Evolutionary conservation across 2,797 vertebrate genomes (phyloP).

Genomic region (Sebastes miniatus): DNA sequence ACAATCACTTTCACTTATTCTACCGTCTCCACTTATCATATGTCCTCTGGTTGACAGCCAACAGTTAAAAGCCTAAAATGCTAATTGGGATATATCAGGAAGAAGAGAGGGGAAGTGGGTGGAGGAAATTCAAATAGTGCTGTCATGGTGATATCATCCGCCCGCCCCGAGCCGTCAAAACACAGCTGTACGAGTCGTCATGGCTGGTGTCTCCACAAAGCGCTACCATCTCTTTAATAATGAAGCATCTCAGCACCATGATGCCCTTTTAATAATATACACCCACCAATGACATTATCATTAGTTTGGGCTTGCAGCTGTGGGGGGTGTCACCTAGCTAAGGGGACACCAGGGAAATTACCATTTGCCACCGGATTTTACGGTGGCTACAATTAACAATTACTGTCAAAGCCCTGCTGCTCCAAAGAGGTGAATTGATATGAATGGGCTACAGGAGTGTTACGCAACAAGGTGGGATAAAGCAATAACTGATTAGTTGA

Average conservation of each 20-base stretch:
- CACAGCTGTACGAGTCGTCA: constrained; percentile 46
- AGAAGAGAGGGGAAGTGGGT: constrained; percentile 45
- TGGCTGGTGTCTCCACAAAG: constrained; percentile 54
- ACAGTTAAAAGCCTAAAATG: constrained; percentile 65
- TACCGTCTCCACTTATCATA: constrained; percentile 45
- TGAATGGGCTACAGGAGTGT: constrained; percentile 38
- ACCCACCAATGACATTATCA: constrained; percentile 63
- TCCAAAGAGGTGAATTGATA: constrained; percentile 53
- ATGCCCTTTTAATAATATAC: constrained; percentile 72
- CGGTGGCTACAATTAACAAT: constrained; percentile 66
- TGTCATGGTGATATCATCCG: constrained; percentile 42
- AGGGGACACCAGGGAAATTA: constrained; percentile 64
- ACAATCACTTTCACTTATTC: constrained; percentile 40
- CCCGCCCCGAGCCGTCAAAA: constrained; percentile 54
- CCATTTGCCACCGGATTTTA: constrained; percentile 59
- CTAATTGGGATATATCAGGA: constrained; percentile 49
- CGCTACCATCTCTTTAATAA: constrained; percentile 57
- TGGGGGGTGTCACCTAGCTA: constrained; percentile 53
- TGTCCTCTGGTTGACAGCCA: constrained; percentile 68
- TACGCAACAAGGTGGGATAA: constrained; percentile 29
- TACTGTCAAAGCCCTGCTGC: constrained; percentile 63
- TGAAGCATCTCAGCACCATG: constrained; percentile 52
- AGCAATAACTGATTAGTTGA: constrained; percentile 45
- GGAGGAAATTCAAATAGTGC: constrained; percentile 49
- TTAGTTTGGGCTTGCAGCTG: constrained; percentile 64